Evolutionary conservation across 1,140 invertebrate species (phyloP), one percentile per base, ranked within the genome.

Genomic region (Dendroctonus ponderosae): DNA sequence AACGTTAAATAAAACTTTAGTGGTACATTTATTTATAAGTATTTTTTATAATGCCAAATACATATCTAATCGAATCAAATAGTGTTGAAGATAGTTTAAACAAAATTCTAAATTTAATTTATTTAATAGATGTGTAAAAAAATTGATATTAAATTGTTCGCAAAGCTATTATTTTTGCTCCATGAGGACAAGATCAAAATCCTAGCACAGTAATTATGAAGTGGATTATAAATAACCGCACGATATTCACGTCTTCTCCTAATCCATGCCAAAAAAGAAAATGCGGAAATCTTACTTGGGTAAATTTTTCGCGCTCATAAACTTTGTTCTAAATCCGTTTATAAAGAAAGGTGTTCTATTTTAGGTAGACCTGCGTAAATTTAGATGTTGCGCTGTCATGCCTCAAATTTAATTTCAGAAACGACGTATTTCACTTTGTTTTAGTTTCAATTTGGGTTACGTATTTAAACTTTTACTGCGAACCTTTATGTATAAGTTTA

Each of bases 241-340:
- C 12, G 6, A 14, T 51, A 48, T 62, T 62, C 48, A 40, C 38
- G 52, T 50, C 44, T 51, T 49, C 39, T 51, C 42, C 48, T 62
- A 52, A 62, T 51, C 59, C 50, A 39, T 48, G 52, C 61, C 61
- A 63, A 63, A 64, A 65, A 65, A 49, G 54, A 65, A 65, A 65
- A 65, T 46, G 62, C 62, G 62, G 62, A 65, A 65, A 65, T 57
- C 54, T 65, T 41, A 57, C 52, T 57, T 57, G 62, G 50, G 44
- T 43, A 43, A 56, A 65, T 65, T 56, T 65, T 65, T 65, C 62
- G 62, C 62, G 54, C 62, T 57, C 54, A 57, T 57, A 56, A 65
- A 65, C 53, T 65, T 65, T 65, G 62, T 65, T 65, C 62, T 65
- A 65, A 65, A 65, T 65, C 46, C 62, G 62, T 65, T 48, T 63